A percentile compares a stretch with the other conserved stretches of the same genome.
These are phyloP conservation scores for Physocephala rufipes DNA, from an alignment of 2,888 invertebrate genomes.

Conservation along the genomic window DNA sequence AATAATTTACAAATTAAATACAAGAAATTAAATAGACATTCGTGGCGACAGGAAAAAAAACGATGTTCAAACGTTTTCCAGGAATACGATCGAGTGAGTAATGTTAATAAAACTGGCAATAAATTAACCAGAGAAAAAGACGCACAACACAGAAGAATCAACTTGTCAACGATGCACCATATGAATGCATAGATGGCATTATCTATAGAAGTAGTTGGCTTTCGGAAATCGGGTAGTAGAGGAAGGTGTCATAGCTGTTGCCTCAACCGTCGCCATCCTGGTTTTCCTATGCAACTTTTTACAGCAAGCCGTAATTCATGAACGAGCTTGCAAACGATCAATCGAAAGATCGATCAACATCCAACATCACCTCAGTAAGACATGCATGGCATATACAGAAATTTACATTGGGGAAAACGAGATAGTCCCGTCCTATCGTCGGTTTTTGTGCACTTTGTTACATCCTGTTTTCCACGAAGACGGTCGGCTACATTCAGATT, in stretches of 20 bases:
- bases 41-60: not conserved
- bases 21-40: conserved; percentile 48
- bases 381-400: conserved; percentile 49
- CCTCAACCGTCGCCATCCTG: conserved; percentile 47
- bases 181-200: conserved; percentile 8
- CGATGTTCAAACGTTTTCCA: conserved; percentile 18
- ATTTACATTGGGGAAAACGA: conserved; percentile 52
- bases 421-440: conserved; percentile 34
- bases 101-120: conserved; percentile 35
- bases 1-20: conserved; percentile 61
- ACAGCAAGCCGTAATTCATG: not conserved
- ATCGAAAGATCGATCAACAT: conserved; percentile 38
- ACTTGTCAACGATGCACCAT: not conserved
- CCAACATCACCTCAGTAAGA: not conserved
- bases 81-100: conserved; percentile 31
- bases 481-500: conserved; percentile 60
- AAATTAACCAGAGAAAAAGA: conserved; percentile 27
- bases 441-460: conserved; percentile 34
- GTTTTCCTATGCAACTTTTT: conserved; percentile 39
- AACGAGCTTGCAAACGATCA: conserved; percentile 8
- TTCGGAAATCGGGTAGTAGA: not conserved
- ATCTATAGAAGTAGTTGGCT: not conserved
- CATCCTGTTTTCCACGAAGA: conserved; percentile 34
- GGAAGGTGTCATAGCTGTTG: conserved; percentile 21
- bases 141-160: conserved; percentile 24